Evolutionary conservation across 2,888 invertebrate genomes (phyloP), one percentile per base, ranked within the genome.

Genomic region (Troilus luridus): DNA sequence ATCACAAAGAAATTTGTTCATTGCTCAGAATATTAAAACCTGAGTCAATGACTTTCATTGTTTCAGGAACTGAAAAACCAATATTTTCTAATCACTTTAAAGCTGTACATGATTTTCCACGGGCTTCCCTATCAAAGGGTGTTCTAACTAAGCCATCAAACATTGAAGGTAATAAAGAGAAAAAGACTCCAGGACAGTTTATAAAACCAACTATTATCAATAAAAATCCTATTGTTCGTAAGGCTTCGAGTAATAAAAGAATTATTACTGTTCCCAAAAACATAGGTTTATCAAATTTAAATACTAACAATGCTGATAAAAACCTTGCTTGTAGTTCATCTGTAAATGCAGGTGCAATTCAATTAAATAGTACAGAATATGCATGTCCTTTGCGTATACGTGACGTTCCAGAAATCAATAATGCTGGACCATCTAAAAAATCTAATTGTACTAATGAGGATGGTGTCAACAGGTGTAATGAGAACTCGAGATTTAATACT

Each of bases 381-480:
- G 21, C 3, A 56, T 56, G 85, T 19, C 85, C 56, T 56, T 85
- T 85, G 56, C 85, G 85, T 85, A 19, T 85, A 1, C 85, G 21
- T n/a, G n/a, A 85, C n/a, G 85, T 85, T n/a, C 85, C n/a, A 12
- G 85, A 85, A n/a, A 85, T 85, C 85, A 85, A 85, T 85, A 85
- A n/a, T 56, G 56, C 11, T 56, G 85, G 54, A 85, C 12, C 56
- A 11, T 85, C 11, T 58, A 85, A 85, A 7, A n/a, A 85, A 9
- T 3, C n/a, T n/a, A 85, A n/a, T 85, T n/a, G n/a, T 85, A 1
- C 41, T 77, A 17, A 17, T 41, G 85, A 56, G 21, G 21, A n/a
- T 58, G n/a, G 56, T 56, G 6, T 1, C 11, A 85, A n/a, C 56
- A 85, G 54, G 12, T 67, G 14, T 9, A 6, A 12, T 67, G 14